A percentile compares a stretch with the other conserved stretches of the same genome.
Evolutionary conservation across 2,113 vertebrate genomes (phyloP).

Genomic region (Mirza zaza): DNA sequence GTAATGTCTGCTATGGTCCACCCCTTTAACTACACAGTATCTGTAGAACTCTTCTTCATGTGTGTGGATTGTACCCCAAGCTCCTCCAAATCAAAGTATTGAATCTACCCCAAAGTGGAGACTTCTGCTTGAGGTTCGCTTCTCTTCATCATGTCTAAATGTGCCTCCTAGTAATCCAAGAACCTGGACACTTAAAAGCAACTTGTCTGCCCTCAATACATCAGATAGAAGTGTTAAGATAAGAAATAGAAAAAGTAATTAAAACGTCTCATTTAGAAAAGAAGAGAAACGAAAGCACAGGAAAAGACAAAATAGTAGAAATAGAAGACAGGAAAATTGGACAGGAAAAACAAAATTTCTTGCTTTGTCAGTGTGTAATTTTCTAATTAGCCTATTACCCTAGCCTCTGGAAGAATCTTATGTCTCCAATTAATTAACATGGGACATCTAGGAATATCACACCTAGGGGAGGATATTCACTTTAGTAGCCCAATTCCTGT

Average conservation of each 20-base stretch:
- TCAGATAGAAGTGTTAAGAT: background rate
- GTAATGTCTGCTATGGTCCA: background rate
- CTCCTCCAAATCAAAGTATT: background rate
- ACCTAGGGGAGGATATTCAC: background rate
- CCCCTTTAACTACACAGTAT: background rate
- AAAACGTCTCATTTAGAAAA: background rate
- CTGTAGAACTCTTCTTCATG: background rate
- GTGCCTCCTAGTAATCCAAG: background rate
- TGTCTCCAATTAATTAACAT: background rate
- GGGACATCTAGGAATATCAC: background rate
- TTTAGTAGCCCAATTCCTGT: background rate
- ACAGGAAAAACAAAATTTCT: background rate
- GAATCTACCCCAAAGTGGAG: background rate
- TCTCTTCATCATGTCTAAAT: background rate
- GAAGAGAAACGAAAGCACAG: background rate
- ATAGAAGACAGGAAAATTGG: background rate
- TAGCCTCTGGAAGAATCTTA: background rate
- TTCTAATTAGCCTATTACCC: background rate
- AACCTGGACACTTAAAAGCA: background rate
- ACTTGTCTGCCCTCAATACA: background rate
- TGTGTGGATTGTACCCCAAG: background rate
- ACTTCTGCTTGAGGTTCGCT: background rate
- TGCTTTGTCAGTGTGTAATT: background rate
- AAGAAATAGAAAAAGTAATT: background rate
- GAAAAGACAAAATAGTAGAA: background rate